Conservation (phyloP, 2,888 invertebrate genomes). For the Tineola bisselliella region DNA sequence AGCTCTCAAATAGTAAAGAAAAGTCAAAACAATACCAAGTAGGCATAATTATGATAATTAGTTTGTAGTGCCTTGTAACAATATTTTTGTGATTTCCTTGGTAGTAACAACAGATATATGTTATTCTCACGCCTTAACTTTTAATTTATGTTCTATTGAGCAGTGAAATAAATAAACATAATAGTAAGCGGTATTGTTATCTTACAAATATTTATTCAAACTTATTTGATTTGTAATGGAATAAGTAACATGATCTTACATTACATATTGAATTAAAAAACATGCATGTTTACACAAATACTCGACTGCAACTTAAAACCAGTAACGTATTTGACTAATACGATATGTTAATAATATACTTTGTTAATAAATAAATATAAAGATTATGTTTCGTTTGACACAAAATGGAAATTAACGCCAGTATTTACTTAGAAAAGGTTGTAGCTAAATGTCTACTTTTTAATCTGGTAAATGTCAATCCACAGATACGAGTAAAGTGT, state of each 20-base stretch:
- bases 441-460: not conserved
- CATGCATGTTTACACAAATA: too few species aligned
- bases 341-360: not conserved
- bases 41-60: conserved; percentile 4
- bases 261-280: too few species aligned
- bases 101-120: too few species aligned
- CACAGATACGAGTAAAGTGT: not conserved
- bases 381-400: not conserved
- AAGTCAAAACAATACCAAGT: conserved; percentile 8
- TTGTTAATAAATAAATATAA: too few species aligned
- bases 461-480: not conserved
- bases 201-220: too few species aligned
- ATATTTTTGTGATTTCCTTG: not conserved
- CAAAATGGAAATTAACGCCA: not conserved
- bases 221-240: too few species aligned
- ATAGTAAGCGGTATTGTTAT: too few species aligned
- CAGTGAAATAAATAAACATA: too few species aligned
- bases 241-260: too few species aligned
- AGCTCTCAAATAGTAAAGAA: conserved; percentile 10
- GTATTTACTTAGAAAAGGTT: not conserved
- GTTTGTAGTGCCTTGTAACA: not conserved
- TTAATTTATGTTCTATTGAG: too few species aligned
- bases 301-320: not conserved
- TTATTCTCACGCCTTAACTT: too few species aligned
- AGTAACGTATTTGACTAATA: not conserved